phyloP scores from a whole-genome alignment of 2,797 vertebrate species.

The Diglossa cyanea region DNA sequence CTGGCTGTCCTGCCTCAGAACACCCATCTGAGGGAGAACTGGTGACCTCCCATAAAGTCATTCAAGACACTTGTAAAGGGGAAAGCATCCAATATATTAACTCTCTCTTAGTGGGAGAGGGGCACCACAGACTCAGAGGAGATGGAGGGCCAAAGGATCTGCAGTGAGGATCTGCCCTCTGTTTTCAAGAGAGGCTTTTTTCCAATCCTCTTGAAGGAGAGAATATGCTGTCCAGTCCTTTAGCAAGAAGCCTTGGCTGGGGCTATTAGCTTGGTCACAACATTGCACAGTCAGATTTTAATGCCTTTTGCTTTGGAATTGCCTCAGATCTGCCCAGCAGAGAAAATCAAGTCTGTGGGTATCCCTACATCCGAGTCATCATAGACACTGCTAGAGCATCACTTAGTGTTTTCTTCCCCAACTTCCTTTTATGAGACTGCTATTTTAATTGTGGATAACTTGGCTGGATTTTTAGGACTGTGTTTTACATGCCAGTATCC shows the following conservation, averaged over 20 bases:
- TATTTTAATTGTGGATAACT: neutral
- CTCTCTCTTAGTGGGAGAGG: neutral
- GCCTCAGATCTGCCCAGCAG: neutral
- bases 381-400: neutral
- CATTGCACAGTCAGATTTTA: neutral
- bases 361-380: neutral
- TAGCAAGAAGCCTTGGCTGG: neutral
- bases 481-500: neutral
- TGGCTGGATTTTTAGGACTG: neutral
- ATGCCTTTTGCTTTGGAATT: neutral
- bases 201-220: neutral
- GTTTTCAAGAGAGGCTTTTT: fast-evolving
- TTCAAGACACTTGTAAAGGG: neutral
- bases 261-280: neutral
- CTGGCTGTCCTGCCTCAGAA: neutral
- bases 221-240: neutral
- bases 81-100: neutral
- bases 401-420: neutral
- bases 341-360: neutral
- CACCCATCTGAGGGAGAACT: neutral
- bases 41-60: fast-evolving
- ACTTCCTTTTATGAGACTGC: neutral
- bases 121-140: neutral
- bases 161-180: neutral
- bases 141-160: neutral